phyloP scores from a whole-genome alignment of 2,113 vertebrate genomes.

The Ariopsis seemanni region DNA sequence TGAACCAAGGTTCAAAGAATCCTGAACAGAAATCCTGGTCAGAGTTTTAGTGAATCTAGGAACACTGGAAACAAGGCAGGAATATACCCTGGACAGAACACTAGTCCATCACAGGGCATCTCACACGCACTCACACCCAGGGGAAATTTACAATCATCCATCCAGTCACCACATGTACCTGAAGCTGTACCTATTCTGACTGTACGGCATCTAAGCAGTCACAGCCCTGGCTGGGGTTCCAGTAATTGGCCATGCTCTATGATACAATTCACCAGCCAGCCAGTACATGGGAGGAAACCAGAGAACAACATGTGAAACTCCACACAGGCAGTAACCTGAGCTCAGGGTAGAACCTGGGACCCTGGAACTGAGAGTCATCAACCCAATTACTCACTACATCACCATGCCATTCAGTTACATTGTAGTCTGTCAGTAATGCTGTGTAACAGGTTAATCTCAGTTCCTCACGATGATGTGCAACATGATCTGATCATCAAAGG shows the following conservation, averaged over 20 bases:
- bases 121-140: background rate
- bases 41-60: background rate
- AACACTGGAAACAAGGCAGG: background rate
- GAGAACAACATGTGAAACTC: background rate
- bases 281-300: background rate
- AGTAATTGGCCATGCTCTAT: background rate
- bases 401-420: background rate
- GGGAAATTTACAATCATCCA: background rate
- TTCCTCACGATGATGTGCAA: background rate
- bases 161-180: background rate
- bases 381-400: background rate
- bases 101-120: background rate
- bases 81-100: background rate
- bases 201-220: background rate
- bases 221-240: background rate
- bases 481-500: background rate
- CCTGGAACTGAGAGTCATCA: background rate
- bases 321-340: background rate
- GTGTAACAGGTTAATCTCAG: conserved; percentile 5
- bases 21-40: too few species aligned
- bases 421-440: background rate
- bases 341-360: background rate
- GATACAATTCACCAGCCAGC: too few species aligned
- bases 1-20: too few species aligned
- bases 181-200: background rate